These are phyloP conservation scores for Typhlichthys subterraneus DNA, from an alignment of 2,797 vertebrate species.

Conservation along the genomic window DNA sequence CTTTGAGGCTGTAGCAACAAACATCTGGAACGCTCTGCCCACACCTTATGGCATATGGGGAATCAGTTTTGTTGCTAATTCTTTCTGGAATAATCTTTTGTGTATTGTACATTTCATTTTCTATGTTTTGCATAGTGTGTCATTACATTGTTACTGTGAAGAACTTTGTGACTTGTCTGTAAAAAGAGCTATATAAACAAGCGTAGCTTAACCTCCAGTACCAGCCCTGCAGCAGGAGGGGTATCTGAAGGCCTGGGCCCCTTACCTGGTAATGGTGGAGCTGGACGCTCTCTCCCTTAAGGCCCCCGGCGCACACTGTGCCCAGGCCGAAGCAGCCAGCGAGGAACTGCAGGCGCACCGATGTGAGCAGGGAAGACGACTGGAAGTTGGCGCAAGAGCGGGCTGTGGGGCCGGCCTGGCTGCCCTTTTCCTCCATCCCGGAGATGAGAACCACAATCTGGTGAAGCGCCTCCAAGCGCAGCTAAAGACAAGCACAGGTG, in stretches of 20 bases:
- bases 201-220: background rate
- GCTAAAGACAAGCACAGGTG: conserved; percentile 62
- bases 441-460: conserved; percentile 95
- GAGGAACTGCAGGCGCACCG: conserved; percentile 94
- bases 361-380: conserved; percentile 91
- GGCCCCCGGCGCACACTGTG: conserved; percentile 82
- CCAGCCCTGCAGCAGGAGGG: background rate
- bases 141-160: too few species aligned
- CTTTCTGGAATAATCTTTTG: too few species aligned
- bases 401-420: conserved; percentile 69
- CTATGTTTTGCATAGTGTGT: too few species aligned
- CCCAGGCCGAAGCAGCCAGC: conserved; percentile 96
- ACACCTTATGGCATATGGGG: too few species aligned
- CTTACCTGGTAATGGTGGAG: conserved; percentile 95
- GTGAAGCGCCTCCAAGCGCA: conserved; percentile 94
- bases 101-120: too few species aligned
- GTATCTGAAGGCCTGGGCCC: background rate
- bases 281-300: conserved; percentile 92
- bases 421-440: conserved; percentile 97
- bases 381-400: conserved; percentile 82
- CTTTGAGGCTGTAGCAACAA: too few species aligned
- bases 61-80: too few species aligned
- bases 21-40: too few species aligned
- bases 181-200: background rate
- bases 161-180: too few species aligned